Conservation (phyloP, 2,888 invertebrate genomes). For the Dicyrtomina minuta region DNA sequence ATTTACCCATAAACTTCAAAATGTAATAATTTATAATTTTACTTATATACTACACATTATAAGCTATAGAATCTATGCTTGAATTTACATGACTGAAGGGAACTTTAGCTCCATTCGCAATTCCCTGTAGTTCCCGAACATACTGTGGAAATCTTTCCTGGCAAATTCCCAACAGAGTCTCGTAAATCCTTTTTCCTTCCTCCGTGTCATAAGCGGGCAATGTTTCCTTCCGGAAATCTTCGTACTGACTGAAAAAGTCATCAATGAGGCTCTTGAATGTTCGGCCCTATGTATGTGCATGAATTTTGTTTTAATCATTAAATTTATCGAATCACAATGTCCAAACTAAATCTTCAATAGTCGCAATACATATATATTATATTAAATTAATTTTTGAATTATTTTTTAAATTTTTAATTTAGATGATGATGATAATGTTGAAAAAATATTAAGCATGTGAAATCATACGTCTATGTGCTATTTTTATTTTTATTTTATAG, state of each 20-base stretch:
- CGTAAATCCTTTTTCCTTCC: conserved; percentile 70
- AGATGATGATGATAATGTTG: not conserved
- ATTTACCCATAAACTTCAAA: no score
- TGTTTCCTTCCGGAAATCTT: conserved; percentile 67
- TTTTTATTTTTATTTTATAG: conserved; percentile 41
- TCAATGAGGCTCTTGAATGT: conserved; percentile 74
- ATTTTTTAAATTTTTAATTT: not conserved
- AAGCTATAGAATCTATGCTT: not conserved
- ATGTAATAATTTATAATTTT: not conserved
- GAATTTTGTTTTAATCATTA: not conserved
- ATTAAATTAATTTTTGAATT: not conserved
- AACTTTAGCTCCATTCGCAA: conserved; percentile 81
- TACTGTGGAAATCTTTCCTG: conserved; percentile 76
- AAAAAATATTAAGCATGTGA: not conserved
- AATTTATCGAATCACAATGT: not conserved
- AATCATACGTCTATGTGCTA: not conserved
- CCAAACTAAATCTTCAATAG: not conserved
- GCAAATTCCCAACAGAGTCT: conserved; percentile 70
- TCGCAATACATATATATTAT: not conserved
- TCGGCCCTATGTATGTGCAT: conserved; percentile 66
- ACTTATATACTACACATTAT: no score
- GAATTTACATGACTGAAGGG: conserved; percentile 74
- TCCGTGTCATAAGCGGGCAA: conserved; percentile 71
- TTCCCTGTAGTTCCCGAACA: conserved; percentile 76
- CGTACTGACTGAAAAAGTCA: conserved; percentile 64